Evolutionary conservation across 2,797 vertebrate species (phyloP).

Genomic region (Enteromius argenteus): DNA sequence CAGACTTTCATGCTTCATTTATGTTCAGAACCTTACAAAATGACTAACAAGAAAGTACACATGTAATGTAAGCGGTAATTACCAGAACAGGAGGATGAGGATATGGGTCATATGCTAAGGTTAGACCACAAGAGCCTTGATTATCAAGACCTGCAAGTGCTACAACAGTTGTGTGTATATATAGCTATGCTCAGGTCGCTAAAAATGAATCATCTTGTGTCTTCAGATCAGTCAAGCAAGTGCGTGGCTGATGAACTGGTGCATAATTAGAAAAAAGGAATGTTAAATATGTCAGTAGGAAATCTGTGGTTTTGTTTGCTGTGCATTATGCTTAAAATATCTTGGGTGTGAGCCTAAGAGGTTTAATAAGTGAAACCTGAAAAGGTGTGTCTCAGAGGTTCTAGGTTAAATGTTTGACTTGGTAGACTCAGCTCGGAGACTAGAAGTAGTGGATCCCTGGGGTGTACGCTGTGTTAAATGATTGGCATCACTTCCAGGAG

Average conservation of each 20-base stretch:
- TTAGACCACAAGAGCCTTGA: conserved; percentile 18
- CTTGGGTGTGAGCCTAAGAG: conserved; percentile 11
- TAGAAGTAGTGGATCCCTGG: not conserved
- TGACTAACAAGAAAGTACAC: conserved; percentile 45
- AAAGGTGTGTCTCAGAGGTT: conserved; percentile 8
- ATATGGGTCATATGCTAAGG: conserved; percentile 21
- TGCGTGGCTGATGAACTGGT: not conserved
- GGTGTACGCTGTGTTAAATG: not conserved
- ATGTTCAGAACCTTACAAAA: conserved; percentile 7
- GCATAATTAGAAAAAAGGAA: conserved; percentile 1
- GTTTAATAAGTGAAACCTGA: conserved; percentile 9
- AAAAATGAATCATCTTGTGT: conserved; percentile 9
- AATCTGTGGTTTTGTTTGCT: conserved; percentile 10
- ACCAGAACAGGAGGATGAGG: conserved; percentile 10
- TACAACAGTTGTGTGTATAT: conserved; percentile 14
- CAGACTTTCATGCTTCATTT: not conserved
- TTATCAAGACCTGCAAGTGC: conserved; percentile 19
- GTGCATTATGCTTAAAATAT: not conserved
- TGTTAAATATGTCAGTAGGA: not conserved
- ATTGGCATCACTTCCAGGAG: not conserved
- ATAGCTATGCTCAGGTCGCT: conserved; percentile 9
- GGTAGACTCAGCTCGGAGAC: not conserved
- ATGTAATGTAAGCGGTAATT: not conserved
- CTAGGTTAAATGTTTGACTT: not conserved
- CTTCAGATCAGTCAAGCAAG: conserved; percentile 4